phyloP scores from a whole-genome alignment of 1,140 invertebrate genomes.

The Rhagoletis pomonella region DNA sequence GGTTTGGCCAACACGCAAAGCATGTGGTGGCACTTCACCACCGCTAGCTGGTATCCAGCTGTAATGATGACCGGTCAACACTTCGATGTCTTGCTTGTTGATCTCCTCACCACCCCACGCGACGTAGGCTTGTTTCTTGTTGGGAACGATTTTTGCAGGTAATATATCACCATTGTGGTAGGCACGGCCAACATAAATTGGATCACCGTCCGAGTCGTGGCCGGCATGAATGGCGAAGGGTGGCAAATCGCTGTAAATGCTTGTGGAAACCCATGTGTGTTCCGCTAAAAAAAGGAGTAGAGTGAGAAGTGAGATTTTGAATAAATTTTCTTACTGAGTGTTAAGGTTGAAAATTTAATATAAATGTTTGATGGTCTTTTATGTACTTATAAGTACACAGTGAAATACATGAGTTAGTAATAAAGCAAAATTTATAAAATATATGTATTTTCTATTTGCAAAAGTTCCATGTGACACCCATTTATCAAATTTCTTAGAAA shows the following conservation, averaged over 20 bases:
- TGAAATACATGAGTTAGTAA: no score
- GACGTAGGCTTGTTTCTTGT: conserved; percentile 74
- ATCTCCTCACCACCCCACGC: conserved; percentile 81
- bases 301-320: neutral
- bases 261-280: conserved; percentile 65
- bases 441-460: neutral
- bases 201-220: conserved; percentile 78
- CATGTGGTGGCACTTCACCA: conserved; percentile 77
- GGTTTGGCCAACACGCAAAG: conserved; percentile 79
- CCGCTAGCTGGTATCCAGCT: conserved; percentile 75
- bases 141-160: conserved; percentile 74
- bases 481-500: neutral
- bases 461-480: no score
- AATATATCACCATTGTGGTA: conserved; percentile 79
- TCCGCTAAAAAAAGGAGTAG: conserved; percentile 57
- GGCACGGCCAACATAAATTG: conserved; percentile 81
- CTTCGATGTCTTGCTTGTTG: conserved; percentile 79
- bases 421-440: neutral
- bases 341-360: neutral
- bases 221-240: conserved; percentile 76
- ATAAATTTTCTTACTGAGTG: neutral
- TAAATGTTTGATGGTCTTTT: neutral
- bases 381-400: neutral
- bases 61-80: conserved; percentile 75
- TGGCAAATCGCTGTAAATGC: conserved; percentile 66